Evolutionary conservation across 2,113 vertebrate species (phyloP), one percentile per base, ranked within the genome.

Genomic region (Sciurus niger): DNA sequence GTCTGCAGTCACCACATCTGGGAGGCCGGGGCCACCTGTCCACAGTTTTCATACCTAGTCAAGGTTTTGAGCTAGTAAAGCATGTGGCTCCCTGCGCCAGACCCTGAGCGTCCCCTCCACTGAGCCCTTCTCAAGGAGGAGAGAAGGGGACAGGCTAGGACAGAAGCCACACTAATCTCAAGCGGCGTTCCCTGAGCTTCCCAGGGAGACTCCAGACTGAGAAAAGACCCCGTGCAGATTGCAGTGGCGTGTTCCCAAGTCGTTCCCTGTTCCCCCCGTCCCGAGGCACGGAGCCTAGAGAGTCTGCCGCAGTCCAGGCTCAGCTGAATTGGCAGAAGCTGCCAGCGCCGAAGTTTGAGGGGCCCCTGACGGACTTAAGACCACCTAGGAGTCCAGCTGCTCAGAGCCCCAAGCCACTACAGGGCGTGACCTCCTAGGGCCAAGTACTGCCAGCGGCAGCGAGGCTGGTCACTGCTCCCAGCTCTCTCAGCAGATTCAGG

Each of bases 191-290:
- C 18, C 80, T 2, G 70, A 60, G 46, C 55, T 70, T 72, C 84
- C 63, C 5, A 30, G 43, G n/a, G 43, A 76, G 34, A 37, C 8
- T 1, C 34, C 30, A 40, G 16, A 53, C 32, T 43, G 76, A 91
- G 85, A 51, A 77, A 48, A 96, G 80, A 55, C 55, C 70, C 67
- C 25, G 17, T 63, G 74, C 25, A 46, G 68, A 67, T 12, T 53
- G 46, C 77, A 96, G 96, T 48, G 86, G 89, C 76, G 25, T 79
- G n/a, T 91, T 30, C 84, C 85, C 80, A 11, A 2, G 65, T 28
- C 4, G 6, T 8, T 34, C 65, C 77, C 79, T 24, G 37, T 55
- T 55, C 88, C 16, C 58, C 68, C 46, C 18, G 30, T 86, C 70
- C 78, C 58, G 48, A 67, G 63, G 89, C 93, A 78, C 89, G 73